These are phyloP conservation scores for Symphodus melops DNA, from an alignment of 2,113 vertebrate genomes.

Conservation along the genomic window DNA sequence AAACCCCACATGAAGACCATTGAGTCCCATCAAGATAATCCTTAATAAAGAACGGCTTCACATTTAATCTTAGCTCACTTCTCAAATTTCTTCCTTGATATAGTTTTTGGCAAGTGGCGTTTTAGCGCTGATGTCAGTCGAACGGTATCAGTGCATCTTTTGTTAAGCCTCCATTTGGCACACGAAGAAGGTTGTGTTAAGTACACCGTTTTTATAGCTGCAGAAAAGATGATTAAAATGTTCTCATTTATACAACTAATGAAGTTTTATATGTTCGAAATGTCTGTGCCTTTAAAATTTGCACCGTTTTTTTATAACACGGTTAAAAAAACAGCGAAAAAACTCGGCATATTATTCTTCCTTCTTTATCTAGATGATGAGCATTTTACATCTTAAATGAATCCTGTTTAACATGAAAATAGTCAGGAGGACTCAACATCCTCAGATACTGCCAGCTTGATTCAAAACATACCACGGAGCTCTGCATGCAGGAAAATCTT, in stretches of 20 bases:
- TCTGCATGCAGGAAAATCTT: conserved; percentile 63
- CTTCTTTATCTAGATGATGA: background rate
- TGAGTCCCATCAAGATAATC: conserved; percentile 84
- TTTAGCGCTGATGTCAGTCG: conserved; percentile 81
- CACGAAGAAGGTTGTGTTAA: conserved; percentile 26
- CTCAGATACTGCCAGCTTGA: conserved; percentile 35
- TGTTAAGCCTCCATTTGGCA: conserved; percentile 75
- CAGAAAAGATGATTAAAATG: conserved; percentile 24
- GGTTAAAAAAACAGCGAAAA: no score
- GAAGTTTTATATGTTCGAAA: conserved; percentile 1
- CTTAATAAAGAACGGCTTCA: conserved; percentile 86
- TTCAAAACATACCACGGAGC: conserved; percentile 64
- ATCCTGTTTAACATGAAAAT: conserved; percentile 22
- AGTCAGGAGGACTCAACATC: conserved; percentile 34
- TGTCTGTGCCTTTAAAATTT: background rate
- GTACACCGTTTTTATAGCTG: conserved; percentile 34
- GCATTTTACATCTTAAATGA: conserved; percentile 19
- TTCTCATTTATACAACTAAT: conserved; percentile 5
- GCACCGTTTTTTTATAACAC: background rate
- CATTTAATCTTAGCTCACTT: conserved; percentile 83
- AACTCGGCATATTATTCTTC: background rate
- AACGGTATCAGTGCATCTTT: conserved; percentile 76
- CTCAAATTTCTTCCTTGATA: conserved; percentile 84
- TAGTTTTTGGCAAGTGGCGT: conserved; percentile 81
- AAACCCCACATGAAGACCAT: conserved; percentile 76